Conservation (phyloP, 2,797 vertebrate species). For the Oceanodroma leucorhoa region DNA sequence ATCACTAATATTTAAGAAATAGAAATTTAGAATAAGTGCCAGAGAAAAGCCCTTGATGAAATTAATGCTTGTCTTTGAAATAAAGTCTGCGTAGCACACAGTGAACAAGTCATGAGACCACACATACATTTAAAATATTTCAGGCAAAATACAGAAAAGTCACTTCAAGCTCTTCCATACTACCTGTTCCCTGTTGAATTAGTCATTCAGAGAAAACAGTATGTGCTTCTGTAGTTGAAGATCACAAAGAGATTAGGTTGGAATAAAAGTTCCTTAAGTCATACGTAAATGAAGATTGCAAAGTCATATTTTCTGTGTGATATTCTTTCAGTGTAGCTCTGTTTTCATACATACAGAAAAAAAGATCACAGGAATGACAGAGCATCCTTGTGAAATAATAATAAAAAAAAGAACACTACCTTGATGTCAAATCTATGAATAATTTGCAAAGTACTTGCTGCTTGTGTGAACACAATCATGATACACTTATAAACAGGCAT, state of each 20-base stretch:
- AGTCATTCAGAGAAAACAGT: background rate
- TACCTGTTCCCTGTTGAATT: background rate
- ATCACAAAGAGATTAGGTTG: background rate
- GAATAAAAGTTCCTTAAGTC: background rate
- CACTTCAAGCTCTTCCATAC: background rate
- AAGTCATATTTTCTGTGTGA: background rate
- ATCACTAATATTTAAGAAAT: background rate
- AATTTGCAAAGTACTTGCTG: background rate
- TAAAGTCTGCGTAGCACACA: background rate
- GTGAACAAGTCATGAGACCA: background rate
- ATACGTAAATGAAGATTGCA: background rate
- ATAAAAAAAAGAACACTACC: background rate
- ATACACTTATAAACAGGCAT: background rate
- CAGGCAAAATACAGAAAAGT: background rate
- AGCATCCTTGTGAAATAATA: background rate
- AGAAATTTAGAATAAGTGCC: background rate
- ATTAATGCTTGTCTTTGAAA: background rate
- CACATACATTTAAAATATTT: background rate
- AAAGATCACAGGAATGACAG: background rate
- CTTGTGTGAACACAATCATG: background rate
- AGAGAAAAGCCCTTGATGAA: background rate
- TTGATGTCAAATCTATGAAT: background rate
- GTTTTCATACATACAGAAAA: background rate
- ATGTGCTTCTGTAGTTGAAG: background rate
- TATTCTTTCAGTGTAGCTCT: background rate